Evolutionary conservation across 2,797 vertebrate genomes (phyloP).

Genomic region (Microctenopoma lineatum): DNA sequence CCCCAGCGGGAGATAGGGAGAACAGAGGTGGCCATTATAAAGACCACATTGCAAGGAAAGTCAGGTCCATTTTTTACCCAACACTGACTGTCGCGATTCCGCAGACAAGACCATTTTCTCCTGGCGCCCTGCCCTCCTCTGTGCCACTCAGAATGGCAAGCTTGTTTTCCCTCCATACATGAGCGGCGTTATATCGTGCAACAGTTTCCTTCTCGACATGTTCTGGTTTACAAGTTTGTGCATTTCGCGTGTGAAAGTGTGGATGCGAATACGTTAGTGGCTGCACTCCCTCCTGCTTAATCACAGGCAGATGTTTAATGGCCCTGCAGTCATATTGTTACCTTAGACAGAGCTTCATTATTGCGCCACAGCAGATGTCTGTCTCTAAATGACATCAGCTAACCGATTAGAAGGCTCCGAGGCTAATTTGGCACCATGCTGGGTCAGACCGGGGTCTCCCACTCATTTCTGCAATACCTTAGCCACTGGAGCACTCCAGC

Average conservation of each 20-base stretch:
- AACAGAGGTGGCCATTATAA: slow-evolving; percentile 75
- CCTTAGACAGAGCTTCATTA: slow-evolving; percentile 78
- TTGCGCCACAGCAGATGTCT: slow-evolving; percentile 74
- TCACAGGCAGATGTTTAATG: slow-evolving; percentile 74
- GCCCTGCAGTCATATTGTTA: slow-evolving; percentile 75
- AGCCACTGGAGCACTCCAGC: slow-evolving; percentile 53
- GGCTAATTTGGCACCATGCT: slow-evolving; percentile 72
- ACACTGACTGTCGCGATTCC: slow-evolving; percentile 52
- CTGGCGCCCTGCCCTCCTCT: slow-evolving; percentile 46
- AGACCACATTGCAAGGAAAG: slow-evolving; percentile 64
- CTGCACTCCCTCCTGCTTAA: slow-evolving; percentile 58
- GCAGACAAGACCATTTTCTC: slow-evolving; percentile 73
- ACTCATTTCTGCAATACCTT: slow-evolving; percentile 63
- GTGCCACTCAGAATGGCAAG: slow-evolving; percentile 64
- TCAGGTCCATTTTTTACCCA: slow-evolving; percentile 68
- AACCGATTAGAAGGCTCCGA: slow-evolving; percentile 76
- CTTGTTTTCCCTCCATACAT: slow-evolving; percentile 70
- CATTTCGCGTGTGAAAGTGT: slow-evolving; percentile 43
- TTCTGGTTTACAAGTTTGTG: slow-evolving; percentile 52
- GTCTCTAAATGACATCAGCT: slow-evolving; percentile 78
- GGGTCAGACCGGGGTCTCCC: slow-evolving; percentile 65
- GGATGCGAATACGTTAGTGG: slow-evolving; percentile 53
- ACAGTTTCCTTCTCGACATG: slow-evolving; percentile 49
- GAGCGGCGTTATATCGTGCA: slow-evolving; percentile 43
- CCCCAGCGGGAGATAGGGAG: slow-evolving; percentile 75